Evolutionary conservation across 2,888 invertebrate species (phyloP).

Genomic region (Camptogramma bilineatum): DNA sequence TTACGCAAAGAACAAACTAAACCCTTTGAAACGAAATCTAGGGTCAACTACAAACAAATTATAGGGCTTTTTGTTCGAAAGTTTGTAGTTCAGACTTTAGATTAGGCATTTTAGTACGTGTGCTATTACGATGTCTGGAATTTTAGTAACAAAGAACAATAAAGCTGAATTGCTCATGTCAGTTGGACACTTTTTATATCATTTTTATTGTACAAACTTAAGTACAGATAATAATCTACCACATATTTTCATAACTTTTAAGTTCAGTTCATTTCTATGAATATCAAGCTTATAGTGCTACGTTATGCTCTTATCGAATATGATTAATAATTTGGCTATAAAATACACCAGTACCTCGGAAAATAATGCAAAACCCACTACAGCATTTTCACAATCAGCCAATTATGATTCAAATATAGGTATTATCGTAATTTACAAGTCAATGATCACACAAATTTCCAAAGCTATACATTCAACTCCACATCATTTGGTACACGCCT

Average conservation of each 20-base stretch:
- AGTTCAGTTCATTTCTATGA: too few species aligned
- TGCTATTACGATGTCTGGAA: not conserved
- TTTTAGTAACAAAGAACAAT: not conserved
- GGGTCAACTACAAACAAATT: conserved; percentile 17
- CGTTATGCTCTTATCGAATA: not conserved
- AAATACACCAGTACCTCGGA: not conserved
- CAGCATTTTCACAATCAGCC: conserved; percentile 29
- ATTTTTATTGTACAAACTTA: not conserved
- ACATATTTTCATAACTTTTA: too few species aligned
- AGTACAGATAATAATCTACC: too few species aligned
- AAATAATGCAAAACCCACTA: conserved; percentile 9
- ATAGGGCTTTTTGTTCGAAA: conserved; percentile 14
- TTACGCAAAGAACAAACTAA: conserved; percentile 7
- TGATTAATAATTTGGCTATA: not conserved
- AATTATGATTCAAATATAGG: conserved; percentile 38
- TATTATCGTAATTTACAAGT: conserved; percentile 41
- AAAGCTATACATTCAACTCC: conserved; percentile 18
- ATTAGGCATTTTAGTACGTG: conserved; percentile 10
- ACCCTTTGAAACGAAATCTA: conserved; percentile 23
- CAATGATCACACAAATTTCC: conserved; percentile 37
- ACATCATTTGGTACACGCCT: conserved; percentile 35
- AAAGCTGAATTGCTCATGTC: not conserved
- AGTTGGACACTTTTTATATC: not conserved
- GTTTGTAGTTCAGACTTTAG: conserved; percentile 19
- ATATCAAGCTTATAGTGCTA: too few species aligned